A percentile compares a stretch with the other conserved stretches of the same genome.
These are phyloP conservation scores for Suricata suricatta DNA, from an alignment of 2,113 vertebrate genomes.

Conservation along the genomic window DNA sequence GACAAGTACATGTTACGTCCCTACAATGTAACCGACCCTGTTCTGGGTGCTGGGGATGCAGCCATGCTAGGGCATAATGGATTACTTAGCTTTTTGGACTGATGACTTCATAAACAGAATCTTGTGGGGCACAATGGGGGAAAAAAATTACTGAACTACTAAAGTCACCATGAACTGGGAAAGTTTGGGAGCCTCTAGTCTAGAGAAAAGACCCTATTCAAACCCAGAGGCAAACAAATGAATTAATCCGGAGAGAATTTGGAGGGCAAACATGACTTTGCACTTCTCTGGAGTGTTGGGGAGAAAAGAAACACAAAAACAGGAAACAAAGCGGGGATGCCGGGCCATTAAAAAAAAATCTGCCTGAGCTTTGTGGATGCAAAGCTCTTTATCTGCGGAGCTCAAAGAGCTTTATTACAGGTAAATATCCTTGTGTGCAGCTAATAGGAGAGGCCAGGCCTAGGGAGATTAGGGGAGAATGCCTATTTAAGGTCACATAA, in stretches of 20 bases:
- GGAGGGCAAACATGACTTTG: neutral
- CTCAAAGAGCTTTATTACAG: constrained; percentile 73
- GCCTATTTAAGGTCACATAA: constrained; percentile 65
- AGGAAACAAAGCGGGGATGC: neutral
- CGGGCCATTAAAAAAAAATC: constrained; percentile 33
- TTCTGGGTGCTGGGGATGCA: neutral
- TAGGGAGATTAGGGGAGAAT: constrained; percentile 61
- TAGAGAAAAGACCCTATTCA: neutral
- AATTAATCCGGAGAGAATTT: neutral
- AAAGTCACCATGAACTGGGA: neutral
- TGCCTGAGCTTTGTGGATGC: constrained; percentile 52
- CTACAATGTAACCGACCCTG: neutral
- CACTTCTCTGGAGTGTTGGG: neutral
- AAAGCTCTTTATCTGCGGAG: constrained; percentile 71
- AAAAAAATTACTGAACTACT: neutral
- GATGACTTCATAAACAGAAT: neutral
- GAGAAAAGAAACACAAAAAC: neutral
- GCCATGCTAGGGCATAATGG: neutral
- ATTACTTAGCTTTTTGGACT: neutral
- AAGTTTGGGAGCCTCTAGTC: neutral
- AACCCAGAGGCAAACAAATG: constrained; percentile 10
- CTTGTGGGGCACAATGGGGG: neutral
- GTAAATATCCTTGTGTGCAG: constrained; percentile 75
- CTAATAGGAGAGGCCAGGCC: constrained; percentile 62
- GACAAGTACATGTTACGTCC: neutral